These are phyloP conservation scores for Parelbella ahira DNA, from an alignment of 2,888 invertebrate genomes.

Conservation along the genomic window DNA sequence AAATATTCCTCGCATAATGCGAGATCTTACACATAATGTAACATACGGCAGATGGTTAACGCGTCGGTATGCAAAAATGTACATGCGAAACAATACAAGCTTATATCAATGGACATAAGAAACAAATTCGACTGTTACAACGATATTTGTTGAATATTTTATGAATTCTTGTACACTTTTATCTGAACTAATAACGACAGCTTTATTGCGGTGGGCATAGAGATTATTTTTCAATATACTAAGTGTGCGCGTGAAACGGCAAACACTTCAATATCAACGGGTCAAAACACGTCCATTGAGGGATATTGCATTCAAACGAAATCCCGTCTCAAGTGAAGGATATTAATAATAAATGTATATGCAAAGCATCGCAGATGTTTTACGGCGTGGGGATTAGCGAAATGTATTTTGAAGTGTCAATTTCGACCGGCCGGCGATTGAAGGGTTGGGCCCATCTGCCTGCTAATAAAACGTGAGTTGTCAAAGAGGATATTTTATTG, in stretches of 20 bases:
- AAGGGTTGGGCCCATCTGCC: slow-evolving; percentile 27
- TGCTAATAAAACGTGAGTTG: background rate
- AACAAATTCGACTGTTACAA: background rate
- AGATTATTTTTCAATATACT: slow-evolving; percentile 24
- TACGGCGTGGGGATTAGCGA: slow-evolving; percentile 26
- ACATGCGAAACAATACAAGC: background rate
- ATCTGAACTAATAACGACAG: background rate
- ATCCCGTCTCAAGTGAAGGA: slow-evolving; percentile 36
- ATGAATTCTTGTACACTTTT: background rate
- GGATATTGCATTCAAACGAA: slow-evolving; percentile 33
- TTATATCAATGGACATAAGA: slow-evolving; percentile 1
- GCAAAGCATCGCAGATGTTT: slow-evolving; percentile 36
- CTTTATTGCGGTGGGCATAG: slow-evolving; percentile 11
- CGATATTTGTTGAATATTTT: slow-evolving; percentile 11
- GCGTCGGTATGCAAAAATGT: slow-evolving; percentile 11
- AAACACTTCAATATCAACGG: slow-evolving; percentile 31
- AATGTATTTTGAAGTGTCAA: slow-evolving; percentile 31
- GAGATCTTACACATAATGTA: slow-evolving; percentile 27
- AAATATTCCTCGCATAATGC: slow-evolving; percentile 28
- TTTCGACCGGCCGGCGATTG: slow-evolving; percentile 23
- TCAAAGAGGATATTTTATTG: slow-evolving; percentile 12
- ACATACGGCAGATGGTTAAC: slow-evolving; percentile 34
- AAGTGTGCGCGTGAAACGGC: background rate
- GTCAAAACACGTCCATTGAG: slow-evolving; percentile 32
- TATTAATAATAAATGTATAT: slow-evolving; percentile 35